Conservation (phyloP, 2,113 vertebrate species). For the Xiphorhynchus elegans region DNA sequence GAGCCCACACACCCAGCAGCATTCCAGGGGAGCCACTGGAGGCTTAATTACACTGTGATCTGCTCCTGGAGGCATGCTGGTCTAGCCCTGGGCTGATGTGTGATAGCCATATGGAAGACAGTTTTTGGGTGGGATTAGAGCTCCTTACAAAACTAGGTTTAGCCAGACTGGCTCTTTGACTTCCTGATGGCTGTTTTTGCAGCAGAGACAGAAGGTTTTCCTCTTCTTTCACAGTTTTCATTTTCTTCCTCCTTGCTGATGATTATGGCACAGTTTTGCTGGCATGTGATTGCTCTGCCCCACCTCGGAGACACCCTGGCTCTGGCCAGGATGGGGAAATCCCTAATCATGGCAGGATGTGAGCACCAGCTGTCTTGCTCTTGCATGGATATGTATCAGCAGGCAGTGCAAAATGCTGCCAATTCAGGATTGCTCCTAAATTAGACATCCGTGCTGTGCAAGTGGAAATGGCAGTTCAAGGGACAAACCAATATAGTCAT, state of each 20-base stretch:
- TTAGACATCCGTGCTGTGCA: neutral
- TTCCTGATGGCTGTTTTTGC: neutral
- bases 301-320: neutral
- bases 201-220: neutral
- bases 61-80: neutral
- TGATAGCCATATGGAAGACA: neutral
- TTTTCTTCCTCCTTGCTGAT: constrained; percentile 13
- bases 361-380: neutral
- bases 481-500: neutral
- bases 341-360: neutral
- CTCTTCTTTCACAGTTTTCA: neutral
- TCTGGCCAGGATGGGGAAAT: neutral
- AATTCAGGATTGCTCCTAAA: neutral
- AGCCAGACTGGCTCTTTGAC: neutral
- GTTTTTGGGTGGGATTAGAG: neutral
- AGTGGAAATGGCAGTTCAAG: neutral
- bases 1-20: neutral
- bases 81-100: neutral
- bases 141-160: neutral
- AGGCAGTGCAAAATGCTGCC: neutral
- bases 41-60: rapidly evolving
- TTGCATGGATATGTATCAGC: neutral
- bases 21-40: neutral
- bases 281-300: neutral
- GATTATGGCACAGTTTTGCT: neutral